Evolutionary conservation across 2,797 vertebrate species (phyloP).

Genomic region (Poecilia wingei): DNA sequence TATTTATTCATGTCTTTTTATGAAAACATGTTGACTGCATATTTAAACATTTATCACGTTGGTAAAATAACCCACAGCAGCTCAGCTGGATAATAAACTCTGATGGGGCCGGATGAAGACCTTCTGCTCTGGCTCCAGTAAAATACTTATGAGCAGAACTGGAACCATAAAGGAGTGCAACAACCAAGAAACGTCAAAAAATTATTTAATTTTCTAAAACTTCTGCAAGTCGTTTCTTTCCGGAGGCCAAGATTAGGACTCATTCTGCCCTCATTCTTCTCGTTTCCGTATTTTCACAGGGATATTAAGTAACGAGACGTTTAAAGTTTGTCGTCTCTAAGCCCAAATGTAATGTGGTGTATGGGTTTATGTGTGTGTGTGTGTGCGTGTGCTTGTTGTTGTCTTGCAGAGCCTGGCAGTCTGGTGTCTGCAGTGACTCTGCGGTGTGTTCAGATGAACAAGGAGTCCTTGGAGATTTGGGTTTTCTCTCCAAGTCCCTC

Average conservation of each 20-base stretch:
- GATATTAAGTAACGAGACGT: not conserved
- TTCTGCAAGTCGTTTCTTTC: not conserved
- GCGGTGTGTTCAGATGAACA: constrained; percentile 21
- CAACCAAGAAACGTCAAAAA: not conserved
- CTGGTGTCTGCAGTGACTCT: not conserved
- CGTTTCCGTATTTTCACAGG: not conserved
- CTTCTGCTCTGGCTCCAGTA: not conserved
- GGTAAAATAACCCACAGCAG: not conserved
- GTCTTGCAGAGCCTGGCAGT: not conserved
- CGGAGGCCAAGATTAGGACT: not conserved
- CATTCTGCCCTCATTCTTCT: not conserved
- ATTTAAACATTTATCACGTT: not conserved
- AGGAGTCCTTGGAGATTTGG: constrained; percentile 36
- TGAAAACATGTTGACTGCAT: not conserved
- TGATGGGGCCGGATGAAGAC: not conserved
- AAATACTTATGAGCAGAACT: not conserved
- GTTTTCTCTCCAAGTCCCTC: constrained; percentile 39
- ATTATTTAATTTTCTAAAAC: not conserved
- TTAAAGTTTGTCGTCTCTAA: not conserved
- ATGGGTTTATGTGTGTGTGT: not conserved
- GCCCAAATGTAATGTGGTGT: not conserved
- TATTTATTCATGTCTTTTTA: not conserved
- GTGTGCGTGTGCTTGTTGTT: not conserved
- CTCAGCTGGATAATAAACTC: not conserved
- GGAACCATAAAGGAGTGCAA: not conserved